Conservation (phyloP, 1,140 invertebrate species). For the Nylanderia fulva region DNA sequence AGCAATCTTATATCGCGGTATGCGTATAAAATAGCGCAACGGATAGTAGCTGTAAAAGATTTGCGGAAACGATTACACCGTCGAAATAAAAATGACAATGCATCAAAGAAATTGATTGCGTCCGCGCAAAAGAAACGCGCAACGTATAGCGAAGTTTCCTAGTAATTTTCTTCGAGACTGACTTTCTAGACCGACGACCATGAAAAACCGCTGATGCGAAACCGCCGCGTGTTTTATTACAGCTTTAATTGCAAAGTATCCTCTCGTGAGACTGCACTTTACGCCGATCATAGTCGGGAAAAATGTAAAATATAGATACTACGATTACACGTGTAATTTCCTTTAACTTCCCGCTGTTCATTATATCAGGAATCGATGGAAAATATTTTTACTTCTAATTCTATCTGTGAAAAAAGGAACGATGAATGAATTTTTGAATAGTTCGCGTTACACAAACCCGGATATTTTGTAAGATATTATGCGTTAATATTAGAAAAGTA, state of each 20-base stretch:
- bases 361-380: conserved; percentile 1
- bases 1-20: conserved; percentile 32
- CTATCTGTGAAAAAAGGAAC: neutral
- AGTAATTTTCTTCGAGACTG: conserved; percentile 43
- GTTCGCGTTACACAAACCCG: neutral
- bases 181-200: conserved; percentile 46
- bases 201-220: conserved; percentile 21
- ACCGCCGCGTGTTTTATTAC: conserved; percentile 53
- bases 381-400: conserved; percentile 35
- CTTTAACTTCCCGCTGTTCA: conserved; percentile 11
- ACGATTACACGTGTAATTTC: conserved; percentile 7
- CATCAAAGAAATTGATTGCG: conserved; percentile 59
- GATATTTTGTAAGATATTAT: neutral
- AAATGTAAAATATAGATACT: conserved; percentile 46
- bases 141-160: neutral
- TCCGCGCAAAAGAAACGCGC: conserved; percentile 36
- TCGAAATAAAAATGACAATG: conserved; percentile 50
- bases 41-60: conserved; percentile 61
- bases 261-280: conserved; percentile 34
- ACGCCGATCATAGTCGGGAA: conserved; percentile 3
- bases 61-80: conserved; percentile 28
- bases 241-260: conserved; percentile 56
- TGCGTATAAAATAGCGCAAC: conserved; percentile 45
- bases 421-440: neutral
- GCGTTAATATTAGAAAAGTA: neutral